Percentiles rank a stretch among this genome's conserved stretches.
Evolutionary conservation across 2,888 invertebrate genomes (phyloP).

Genomic region (Sialis fuliginosa): DNA sequence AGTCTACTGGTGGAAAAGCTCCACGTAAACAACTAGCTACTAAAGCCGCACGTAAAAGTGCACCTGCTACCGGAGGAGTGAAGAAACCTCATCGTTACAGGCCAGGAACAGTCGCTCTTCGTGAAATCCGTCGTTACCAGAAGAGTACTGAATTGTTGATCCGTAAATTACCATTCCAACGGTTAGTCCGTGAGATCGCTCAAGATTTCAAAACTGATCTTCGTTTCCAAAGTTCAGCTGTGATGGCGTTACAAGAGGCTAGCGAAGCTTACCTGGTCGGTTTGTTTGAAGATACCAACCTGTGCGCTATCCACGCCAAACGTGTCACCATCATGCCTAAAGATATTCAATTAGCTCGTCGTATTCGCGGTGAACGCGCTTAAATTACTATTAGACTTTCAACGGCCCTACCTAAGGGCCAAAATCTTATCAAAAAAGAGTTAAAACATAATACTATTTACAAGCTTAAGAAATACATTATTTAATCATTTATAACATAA

Average conservation of each 20-base stretch:
- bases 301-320: conserved; percentile 95
- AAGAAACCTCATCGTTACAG: too few relatives aligned
- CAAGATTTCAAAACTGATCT: too few relatives aligned
- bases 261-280: conserved; percentile 85
- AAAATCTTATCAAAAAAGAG: neutral
- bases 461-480: too few relatives aligned
- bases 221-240: too few relatives aligned
- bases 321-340: conserved; percentile 97
- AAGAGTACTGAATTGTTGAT: conserved; percentile 91
- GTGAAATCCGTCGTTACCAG: conserved; percentile 94
- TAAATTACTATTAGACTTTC: conserved; percentile 27
- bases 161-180: conserved; percentile 80
- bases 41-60: too few relatives aligned
- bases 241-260: conserved; percentile 22
- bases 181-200: too few relatives aligned
- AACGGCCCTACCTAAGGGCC: neutral
- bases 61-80: too few relatives aligned
- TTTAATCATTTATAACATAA: too few relatives aligned
- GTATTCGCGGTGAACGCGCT: conserved; percentile 92
- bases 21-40: too few relatives aligned
- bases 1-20: too few relatives aligned
- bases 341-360: conserved; percentile 88
- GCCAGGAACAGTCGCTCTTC: conserved; percentile 39
- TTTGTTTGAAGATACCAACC: conserved; percentile 92
- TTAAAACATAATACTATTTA: neutral